Base-by-base conservation (phyloP, 2,888 invertebrate species). In the Morpho deidamia region DNA sequence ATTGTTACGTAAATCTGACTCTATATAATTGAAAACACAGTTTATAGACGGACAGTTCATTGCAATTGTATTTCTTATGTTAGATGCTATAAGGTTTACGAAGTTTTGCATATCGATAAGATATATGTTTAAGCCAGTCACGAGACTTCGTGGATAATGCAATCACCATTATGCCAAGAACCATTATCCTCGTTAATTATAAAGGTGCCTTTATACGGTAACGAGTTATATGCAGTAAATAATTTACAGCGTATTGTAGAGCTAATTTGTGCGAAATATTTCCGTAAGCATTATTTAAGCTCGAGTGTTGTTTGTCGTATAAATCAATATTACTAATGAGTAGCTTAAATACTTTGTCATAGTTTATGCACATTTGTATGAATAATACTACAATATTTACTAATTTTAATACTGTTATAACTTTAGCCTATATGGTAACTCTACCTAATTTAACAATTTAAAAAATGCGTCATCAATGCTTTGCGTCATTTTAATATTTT, bases 161-260 rank as follows among this genome's bases (percentile, higher is more conserved):
- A 61, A 60, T 65, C 61, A 58, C 57, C 53, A 59, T 60, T 61
- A 58, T 57, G 59, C 59, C 65, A 62, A 63, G 53, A 53, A 63
- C 65, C 60, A 68, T 70, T 68, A 69, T 66, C 65, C 65, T 64
- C 63, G 62, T 69, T 66, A 69, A 70, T 71, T 71, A 70, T 70
- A 64, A 70, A 64, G 58, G 62, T 66, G 52, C 60, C 70, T 69
- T 63, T 67, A 68, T 64, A 68, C 57, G 66, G 68, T 63, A 64
- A 70, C 67, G 61, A 65, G 70, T 68, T 75, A 71, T 71, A 68
- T 69, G 71, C 70, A 63, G 70, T 74, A 74, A 79, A 50, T 50
- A 50, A 50, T 50, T 50, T 50, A 50, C 50, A 38, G 43, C 43
- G 10, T 9, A 43, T 50, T 50, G 49, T 42, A 23, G 23, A 44